phyloP scores from a whole-genome alignment of 2,888 invertebrate species.

The Portevinia maculata region DNA sequence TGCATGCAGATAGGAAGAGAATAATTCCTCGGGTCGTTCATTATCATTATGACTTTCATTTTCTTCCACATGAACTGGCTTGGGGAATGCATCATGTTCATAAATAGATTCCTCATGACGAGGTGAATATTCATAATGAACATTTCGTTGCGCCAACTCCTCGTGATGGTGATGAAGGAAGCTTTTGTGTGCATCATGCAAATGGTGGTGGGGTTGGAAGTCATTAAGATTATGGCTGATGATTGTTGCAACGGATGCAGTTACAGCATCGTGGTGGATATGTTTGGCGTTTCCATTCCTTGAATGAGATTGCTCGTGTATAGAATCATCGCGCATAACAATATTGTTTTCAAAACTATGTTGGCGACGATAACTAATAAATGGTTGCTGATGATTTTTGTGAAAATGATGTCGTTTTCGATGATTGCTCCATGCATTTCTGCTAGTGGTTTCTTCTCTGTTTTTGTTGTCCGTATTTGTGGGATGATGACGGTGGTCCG shows the following conservation, averaged over 20 bases:
- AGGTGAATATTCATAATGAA: constrained; percentile 36
- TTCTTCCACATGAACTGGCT: background rate
- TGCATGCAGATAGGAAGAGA: constrained; percentile 1
- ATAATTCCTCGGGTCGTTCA: background rate
- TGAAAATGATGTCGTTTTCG: constrained; percentile 65
- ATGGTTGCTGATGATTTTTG: constrained; percentile 39
- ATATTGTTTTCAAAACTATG: constrained; percentile 2
- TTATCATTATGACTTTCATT: background rate
- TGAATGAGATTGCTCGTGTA: constrained; percentile 8
- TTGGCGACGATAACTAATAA: constrained; percentile 4
- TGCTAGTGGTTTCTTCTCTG: constrained; percentile 15
- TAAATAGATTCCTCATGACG: constrained; percentile 50
- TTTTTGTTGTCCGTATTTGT: constrained; percentile 52
- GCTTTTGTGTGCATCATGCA: constrained; percentile 27
- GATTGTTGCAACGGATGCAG: constrained; percentile 41
- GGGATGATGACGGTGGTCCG: constrained; percentile 52
- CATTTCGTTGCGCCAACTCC: constrained; percentile 5
- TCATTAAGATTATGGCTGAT: constrained; percentile 13
- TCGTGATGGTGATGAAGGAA: constrained; percentile 22
- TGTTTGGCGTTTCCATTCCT: constrained; percentile 12
- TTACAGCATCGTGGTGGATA: background rate
- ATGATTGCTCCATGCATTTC: constrained; percentile 40
- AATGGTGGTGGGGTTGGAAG: constrained; percentile 27
- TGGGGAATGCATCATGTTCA: constrained; percentile 26
- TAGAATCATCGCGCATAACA: constrained; percentile 2